Evolutionary conservation across 2,888 invertebrate genomes (phyloP), one percentile per base, ranked within the genome.

Genomic region (Apoderus coryli): DNA sequence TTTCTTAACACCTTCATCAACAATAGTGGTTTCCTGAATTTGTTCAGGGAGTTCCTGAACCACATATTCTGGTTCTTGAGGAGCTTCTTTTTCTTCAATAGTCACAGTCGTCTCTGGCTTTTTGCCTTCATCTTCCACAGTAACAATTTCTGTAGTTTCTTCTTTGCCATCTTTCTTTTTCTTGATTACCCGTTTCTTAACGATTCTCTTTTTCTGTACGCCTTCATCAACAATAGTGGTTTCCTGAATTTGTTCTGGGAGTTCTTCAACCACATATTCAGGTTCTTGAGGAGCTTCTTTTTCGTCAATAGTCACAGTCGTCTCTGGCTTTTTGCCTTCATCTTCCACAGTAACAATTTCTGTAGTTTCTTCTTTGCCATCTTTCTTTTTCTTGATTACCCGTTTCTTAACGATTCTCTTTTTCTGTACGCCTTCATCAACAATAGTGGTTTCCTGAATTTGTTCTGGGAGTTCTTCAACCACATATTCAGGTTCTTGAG

Each of bases 311-410:
- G 38, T 39, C 4, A 51, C 48, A 3, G 47, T 45, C 1, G 39
- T 43, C 35, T 47, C 45, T 11, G 49, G 44, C 16, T 44, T 29
- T 4, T 50, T 50, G 5, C 52, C 56, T 23, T 58, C 58, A 39
- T 56, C 49, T 37, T 53, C 52, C 14, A 56, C 45, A 10, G 60
- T 61, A 57, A 47, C 45, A 16, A 50, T 50, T 45, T 37, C 56
- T 0, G 59, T 62, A 14, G 24, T 35, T 27, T 40, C 58, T 22
- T 56, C 50, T 40, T 50, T 55, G 25, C 48, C 44, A 29, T 52
- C 59, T 35, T 39, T 55, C 2, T 52, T 53, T 37, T 58, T 60
- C 31, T 51, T 59, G 25, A 59, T 53, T 1, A 53, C 44, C 15
- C 59, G 49, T 24, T 53, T 59, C 27, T 54, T 59, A 6, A 53